Evolutionary conservation across 2,113 vertebrate genomes (phyloP).

Genomic region (Redunca redunca): DNA sequence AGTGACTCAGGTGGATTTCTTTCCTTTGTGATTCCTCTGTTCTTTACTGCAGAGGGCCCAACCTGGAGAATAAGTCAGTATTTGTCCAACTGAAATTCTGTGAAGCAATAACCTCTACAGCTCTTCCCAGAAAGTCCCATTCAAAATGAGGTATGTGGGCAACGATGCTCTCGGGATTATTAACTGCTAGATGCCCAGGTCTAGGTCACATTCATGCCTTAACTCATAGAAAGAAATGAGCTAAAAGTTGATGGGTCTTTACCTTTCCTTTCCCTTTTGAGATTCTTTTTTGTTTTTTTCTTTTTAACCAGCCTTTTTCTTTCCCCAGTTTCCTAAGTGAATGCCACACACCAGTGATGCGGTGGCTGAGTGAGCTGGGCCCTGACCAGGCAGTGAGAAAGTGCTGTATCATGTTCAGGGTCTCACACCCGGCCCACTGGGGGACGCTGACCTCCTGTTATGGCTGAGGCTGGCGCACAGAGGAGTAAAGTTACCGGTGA

Average conservation of each 20-base stretch:
- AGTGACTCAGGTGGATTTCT: background rate
- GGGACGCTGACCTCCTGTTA: accelerated
- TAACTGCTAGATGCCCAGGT: background rate
- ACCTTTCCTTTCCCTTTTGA: background rate
- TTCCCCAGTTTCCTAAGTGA: background rate
- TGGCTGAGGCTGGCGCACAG: no score
- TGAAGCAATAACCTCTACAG: background rate
- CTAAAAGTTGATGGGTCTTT: background rate
- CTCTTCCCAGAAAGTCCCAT: background rate
- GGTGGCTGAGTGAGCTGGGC: background rate
- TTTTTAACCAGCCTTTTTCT: background rate
- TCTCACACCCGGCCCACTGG: background rate
- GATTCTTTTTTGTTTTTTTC: background rate
- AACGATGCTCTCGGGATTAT: background rate
- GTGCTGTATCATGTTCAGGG: background rate
- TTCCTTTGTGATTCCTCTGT: background rate
- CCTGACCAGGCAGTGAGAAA: no score
- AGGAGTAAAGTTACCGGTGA: accelerated
- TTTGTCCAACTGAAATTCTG: background rate
- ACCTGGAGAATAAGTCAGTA: background rate
- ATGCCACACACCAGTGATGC: background rate
- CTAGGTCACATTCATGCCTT: background rate
- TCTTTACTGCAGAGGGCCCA: background rate
- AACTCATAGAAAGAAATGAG: background rate
- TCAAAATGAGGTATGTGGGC: background rate